phyloP scores from a whole-genome alignment of 2,797 vertebrate genomes.

The Acanthurus lineatus region DNA sequence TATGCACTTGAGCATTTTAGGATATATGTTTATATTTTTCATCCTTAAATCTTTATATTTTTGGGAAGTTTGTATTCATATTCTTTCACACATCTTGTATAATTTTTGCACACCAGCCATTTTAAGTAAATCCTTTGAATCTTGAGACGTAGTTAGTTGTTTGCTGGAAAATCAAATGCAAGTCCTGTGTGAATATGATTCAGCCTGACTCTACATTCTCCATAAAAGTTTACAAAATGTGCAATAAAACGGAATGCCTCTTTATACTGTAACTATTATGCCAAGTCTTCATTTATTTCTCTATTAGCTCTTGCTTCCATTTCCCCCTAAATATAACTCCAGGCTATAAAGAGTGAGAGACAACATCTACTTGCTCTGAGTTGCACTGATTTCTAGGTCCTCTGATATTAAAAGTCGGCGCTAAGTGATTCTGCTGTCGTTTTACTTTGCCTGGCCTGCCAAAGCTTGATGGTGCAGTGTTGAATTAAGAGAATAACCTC shows the following conservation, averaged over 20 bases:
- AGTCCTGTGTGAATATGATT: not conserved
- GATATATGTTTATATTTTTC: not conserved
- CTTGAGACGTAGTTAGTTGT: not conserved
- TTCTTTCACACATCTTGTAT: too few species aligned
- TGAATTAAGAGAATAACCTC: slow-evolving; percentile 24
- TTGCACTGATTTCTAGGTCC: slow-evolving; percentile 45
- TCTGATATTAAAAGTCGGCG: slow-evolving; percentile 47
- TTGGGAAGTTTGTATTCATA: not conserved
- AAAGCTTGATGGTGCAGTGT: slow-evolving; percentile 8
- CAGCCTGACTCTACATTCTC: not conserved
- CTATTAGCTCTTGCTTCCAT: slow-evolving; percentile 40
- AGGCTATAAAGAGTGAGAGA: slow-evolving; percentile 34
- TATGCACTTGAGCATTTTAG: not conserved
- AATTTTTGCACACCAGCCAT: not conserved
- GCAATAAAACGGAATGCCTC: not conserved
- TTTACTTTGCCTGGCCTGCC: not conserved
- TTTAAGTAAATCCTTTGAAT: not conserved
- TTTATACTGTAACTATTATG: slow-evolving; percentile 40
- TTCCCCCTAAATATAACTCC: slow-evolving; percentile 43
- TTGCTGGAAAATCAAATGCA: not conserved
- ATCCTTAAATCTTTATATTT: not conserved
- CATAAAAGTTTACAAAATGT: slow-evolving; percentile 4
- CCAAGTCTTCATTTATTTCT: slow-evolving; percentile 53
- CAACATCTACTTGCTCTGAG: slow-evolving; percentile 10
- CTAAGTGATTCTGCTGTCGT: slow-evolving; percentile 24